Evolutionary conservation across 2,113 vertebrate genomes (phyloP).

Genomic region (cat (Felis catus)): F.catus_Fca126_mat1.0 CM031419.1:1669001-1669500

Average conservation of each 20-base stretch:
- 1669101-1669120: neutral
- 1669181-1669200: constrained; percentile 59
- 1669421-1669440: fast-evolving
- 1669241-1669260: neutral
- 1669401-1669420: fast-evolving
- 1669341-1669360: neutral
- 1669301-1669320: fast-evolving
- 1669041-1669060: neutral
- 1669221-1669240: fast-evolving
- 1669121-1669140: constrained; percentile 65
- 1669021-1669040: fast-evolving
- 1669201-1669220: constrained; percentile 70
- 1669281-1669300: fast-evolving
- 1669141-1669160: constrained; percentile 75
- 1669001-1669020: fast-evolving
- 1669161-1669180: constrained; percentile 59
- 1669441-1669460: fast-evolving
- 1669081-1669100: neutral
- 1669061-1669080: neutral
- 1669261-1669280: neutral
- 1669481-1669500: neutral
- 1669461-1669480: fast-evolving
- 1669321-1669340: neutral
- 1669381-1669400: fast-evolving
- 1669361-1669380: fast-evolving